Evolutionary conservation across 2,113 vertebrate species (phyloP).

Genomic region (Tyrannus savana): DNA sequence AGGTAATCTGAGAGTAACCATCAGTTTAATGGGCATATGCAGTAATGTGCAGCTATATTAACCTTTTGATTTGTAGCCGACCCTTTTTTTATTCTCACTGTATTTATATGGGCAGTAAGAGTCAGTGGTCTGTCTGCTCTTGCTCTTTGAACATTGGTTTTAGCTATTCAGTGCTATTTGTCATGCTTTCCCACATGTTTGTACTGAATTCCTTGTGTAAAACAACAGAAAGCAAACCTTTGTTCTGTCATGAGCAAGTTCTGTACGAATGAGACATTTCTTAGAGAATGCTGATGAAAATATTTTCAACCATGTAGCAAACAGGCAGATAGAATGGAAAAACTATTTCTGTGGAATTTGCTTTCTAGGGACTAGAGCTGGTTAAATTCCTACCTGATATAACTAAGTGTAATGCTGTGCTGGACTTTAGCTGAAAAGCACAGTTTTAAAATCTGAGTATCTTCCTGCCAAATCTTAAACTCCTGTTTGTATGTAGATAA

Average conservation of each 20-base stretch:
- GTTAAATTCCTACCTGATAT: not conserved
- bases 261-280: not conserved
- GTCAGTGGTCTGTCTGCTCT: not conserved
- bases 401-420: accelerated
- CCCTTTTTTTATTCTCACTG: not conserved
- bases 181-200: not conserved
- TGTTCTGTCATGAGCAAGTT: not conserved
- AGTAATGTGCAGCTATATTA: not conserved
- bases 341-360: not conserved
- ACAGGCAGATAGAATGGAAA: not conserved
- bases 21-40: not conserved
- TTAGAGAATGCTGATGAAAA: not conserved
- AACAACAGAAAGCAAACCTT: not conserved
- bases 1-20: not conserved
- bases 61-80: not conserved
- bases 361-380: not conserved
- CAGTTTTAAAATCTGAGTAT: not conserved
- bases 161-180: not conserved
- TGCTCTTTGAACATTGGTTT: not conserved
- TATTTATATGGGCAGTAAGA: not conserved
- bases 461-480: not conserved
- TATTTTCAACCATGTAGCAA: not conserved
- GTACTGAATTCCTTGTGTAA: not conserved
- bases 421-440: not conserved
- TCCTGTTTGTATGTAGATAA: not conserved